Evolutionary conservation across 2,113 vertebrate genomes (phyloP).

Genomic region (Collichthys lucidus): DNA sequence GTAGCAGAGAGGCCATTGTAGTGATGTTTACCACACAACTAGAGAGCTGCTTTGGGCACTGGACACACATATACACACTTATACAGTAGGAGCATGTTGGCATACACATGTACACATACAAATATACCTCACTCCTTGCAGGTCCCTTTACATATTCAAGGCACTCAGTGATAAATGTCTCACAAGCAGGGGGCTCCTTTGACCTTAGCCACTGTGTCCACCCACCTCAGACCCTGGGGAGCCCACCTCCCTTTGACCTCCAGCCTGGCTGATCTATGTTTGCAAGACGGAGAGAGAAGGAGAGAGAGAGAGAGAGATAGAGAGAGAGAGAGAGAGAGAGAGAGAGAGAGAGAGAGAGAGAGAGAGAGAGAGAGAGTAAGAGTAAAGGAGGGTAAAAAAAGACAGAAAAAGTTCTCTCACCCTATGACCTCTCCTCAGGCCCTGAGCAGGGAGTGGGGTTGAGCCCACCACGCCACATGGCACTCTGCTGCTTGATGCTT

Average conservation of each 20-base stretch:
- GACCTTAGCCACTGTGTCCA: conserved; percentile 64
- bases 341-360: not conserved
- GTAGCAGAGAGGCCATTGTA: not conserved
- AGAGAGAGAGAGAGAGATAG: conserved; percentile 18
- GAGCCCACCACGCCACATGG: conserved; percentile 57
- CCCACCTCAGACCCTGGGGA: conserved; percentile 47
- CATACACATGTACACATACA: not conserved
- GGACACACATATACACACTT: not conserved
- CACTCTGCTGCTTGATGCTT: conserved; percentile 57
- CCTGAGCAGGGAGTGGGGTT: conserved; percentile 58
- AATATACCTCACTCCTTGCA: not conserved
- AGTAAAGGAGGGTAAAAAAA: not conserved
- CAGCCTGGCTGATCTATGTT: conserved; percentile 45
- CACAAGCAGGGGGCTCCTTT: conserved; percentile 33
- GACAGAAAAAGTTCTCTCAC: conserved; percentile 36
- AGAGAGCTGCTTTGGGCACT: conserved; percentile 15
- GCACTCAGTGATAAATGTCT: conserved; percentile 59
- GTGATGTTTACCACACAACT: conserved; percentile 10
- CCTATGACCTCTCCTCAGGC: conserved; percentile 73
- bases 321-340: conserved; percentile 6
- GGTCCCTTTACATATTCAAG: conserved; percentile 11
- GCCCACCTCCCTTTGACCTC: conserved; percentile 58
- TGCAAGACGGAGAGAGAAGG: conserved; percentile 11
- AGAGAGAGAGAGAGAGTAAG: not conserved
- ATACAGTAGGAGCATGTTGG: not conserved